Percentiles rank a stretch among this genome's conserved stretches.
Conservation (phyloP, 1,140 invertebrate genomes). For the Aradophagus sp. region DNA sequence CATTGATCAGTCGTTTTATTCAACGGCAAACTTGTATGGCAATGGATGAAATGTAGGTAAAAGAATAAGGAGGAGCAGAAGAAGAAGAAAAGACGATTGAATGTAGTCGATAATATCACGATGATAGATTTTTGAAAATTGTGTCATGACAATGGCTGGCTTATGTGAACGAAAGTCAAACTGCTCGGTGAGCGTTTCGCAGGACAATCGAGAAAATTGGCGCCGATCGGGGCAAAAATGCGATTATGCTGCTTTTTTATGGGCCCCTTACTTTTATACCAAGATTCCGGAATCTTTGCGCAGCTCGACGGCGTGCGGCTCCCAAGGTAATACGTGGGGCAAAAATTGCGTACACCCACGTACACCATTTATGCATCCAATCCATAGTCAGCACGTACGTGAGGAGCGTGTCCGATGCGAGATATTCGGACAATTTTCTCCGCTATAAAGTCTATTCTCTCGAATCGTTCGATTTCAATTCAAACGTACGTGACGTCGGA, state of each 20-base stretch:
- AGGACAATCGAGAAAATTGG: slow-evolving; percentile 45
- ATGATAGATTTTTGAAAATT: slow-evolving; percentile 14
- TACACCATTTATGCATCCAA: slow-evolving; percentile 64
- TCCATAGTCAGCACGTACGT: slow-evolving; percentile 59
- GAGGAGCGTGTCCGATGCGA: slow-evolving; percentile 57
- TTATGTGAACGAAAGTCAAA: slow-evolving; percentile 19
- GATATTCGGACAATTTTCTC: slow-evolving; percentile 58
- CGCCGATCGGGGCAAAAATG: slow-evolving; percentile 44
- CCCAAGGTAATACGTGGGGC: slow-evolving; percentile 48
- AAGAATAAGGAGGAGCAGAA: too few relatives aligned
- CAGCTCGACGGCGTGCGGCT: slow-evolving; percentile 33
- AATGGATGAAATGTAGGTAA: too few relatives aligned
- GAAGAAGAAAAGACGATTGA: too few relatives aligned
- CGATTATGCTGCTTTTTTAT: slow-evolving; percentile 50
- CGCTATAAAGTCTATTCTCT: slow-evolving; percentile 55
- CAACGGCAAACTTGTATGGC: too few relatives aligned
- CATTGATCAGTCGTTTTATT: too few relatives aligned
- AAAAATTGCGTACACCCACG: slow-evolving; percentile 62
- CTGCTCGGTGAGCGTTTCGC: slow-evolving; percentile 37
- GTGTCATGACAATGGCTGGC: slow-evolving; percentile 12
- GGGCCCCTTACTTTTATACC: slow-evolving; percentile 42
- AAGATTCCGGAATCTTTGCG: slow-evolving; percentile 50
- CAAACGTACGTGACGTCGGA: slow-evolving; percentile 52
- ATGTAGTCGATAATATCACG: too few relatives aligned
- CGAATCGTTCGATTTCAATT: slow-evolving; percentile 51